Evolutionary conservation across 2,888 invertebrate species (phyloP), one percentile per base, ranked within the genome.

Genomic region (Acanthococcus lagerstroemiae): DNA sequence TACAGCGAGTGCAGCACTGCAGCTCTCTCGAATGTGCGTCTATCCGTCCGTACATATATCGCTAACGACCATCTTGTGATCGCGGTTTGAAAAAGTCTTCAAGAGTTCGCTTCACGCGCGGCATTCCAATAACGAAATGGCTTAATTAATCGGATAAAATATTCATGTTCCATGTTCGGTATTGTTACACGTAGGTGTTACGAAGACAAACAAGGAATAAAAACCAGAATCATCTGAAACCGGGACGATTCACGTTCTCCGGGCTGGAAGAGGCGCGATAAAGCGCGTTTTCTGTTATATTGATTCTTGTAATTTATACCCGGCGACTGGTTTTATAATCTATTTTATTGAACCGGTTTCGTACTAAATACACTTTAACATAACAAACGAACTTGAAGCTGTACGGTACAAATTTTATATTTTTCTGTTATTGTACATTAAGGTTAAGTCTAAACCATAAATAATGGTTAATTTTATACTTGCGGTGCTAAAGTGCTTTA

Each of bases 241-340:
- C 26, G 21, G 12, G 22, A 9, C 9, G 52, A 57, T 19, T 57
- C 57, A 44, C 21, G 9, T 44, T 12, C 57, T 22, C 5, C 52
- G 24, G 48, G 24, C 7, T 17, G 6, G 52, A 52, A 52, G 24
- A 52, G 52, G 52, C 52, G 52, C 52, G 52, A 52, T 52, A 52
- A 52, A 22, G 46, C 61, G n/a, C 52, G 61, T 52, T 50, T 21
- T 37, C 63, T 54, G 50, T 63, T 63, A 63, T 63, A 63, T 63
- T 50, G 63, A 63, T 63, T 63, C 63, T 63, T 63, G 63, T 63
- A 63, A 63, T 63, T 63, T 63, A 63, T 63, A 63, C 63, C 44
- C 52, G 63, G 63, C 63, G 63, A 63, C 63, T 54, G 63, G 63
- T 63, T 63, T 63, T 63, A 63, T 63, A 63, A 52, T 63, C 44